Percentiles rank a stretch among this genome's conserved stretches.
These are phyloP conservation scores for Manis pentadactyla DNA, from an alignment of 2,797 vertebrate species.

Conservation along the genomic window DNA sequence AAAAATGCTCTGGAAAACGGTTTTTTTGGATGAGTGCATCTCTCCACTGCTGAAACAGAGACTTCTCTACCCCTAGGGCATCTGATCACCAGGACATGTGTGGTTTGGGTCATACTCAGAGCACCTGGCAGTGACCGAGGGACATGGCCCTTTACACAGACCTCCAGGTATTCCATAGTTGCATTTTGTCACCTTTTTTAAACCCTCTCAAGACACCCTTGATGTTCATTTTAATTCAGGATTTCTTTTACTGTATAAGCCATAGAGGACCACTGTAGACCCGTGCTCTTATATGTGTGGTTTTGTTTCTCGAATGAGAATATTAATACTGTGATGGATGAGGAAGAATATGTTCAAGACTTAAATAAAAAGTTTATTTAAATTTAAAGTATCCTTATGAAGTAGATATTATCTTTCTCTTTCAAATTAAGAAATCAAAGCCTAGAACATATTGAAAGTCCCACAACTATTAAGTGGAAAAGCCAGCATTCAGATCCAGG, in stretches of 20 bases:
- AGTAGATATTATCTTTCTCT: not conserved
- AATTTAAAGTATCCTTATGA: not conserved
- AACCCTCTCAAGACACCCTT: not conserved
- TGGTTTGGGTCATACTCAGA: not conserved
- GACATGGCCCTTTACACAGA: not conserved
- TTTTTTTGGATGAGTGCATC: not conserved
- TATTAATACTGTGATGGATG: not conserved
- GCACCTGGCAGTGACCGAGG: too few relatives aligned
- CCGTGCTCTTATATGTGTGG: accelerated
- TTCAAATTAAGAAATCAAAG: not conserved
- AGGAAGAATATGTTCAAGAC: not conserved
- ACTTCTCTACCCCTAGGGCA: not conserved
- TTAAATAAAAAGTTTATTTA: not conserved
- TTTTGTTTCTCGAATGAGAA: not conserved
- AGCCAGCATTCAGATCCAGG: not conserved
- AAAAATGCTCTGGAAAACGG: not conserved
- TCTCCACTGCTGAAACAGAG: not conserved
- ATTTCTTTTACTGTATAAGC: not conserved
- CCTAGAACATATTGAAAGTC: not conserved
- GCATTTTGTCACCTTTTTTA: not conserved
- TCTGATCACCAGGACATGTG: not conserved
- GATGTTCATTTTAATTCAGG: not conserved
- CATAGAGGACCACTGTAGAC: too few relatives aligned
- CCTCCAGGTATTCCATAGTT: not conserved
- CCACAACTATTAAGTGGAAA: not conserved